These are phyloP conservation scores for Megaceryle maxima DNA, from an alignment of 2,113 vertebrate species.

Conservation along the genomic window DNA sequence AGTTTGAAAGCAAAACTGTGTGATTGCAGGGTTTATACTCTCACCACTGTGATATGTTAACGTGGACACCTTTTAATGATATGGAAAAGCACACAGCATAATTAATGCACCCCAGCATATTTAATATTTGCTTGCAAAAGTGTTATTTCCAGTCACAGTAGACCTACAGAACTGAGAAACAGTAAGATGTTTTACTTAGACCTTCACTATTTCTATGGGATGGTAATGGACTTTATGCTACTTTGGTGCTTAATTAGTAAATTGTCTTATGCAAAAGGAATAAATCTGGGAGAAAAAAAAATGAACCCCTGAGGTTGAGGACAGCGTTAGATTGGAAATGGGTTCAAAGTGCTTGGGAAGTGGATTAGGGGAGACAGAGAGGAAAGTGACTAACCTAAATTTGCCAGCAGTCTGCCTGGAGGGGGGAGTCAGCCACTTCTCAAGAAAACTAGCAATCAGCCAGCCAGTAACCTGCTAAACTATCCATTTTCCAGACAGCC, in stretches of 20 bases:
- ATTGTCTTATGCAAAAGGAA: neutral
- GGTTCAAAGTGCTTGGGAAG: neutral
- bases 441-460: constrained; percentile 48
- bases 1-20: neutral
- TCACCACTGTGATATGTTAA: rapidly evolving
- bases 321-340: neutral
- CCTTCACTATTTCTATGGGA: neutral
- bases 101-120: neutral
- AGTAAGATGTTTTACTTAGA: neutral
- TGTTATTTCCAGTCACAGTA: neutral
- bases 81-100: neutral
- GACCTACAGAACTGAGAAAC: neutral
- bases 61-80: neutral
- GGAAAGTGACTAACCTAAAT: constrained; percentile 35
- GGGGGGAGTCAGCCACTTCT: constrained; percentile 36
- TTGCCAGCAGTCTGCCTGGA: constrained; percentile 65
- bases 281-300: neutral
- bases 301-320: neutral
- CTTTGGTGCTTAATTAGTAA: neutral
- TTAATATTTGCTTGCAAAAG: neutral
- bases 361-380: neutral
- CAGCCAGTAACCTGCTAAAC: constrained; percentile 51
- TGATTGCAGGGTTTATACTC: neutral
- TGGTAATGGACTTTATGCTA: neutral
- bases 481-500: constrained; percentile 28